Percentiles rank a stretch among this genome's conserved stretches.
Conservation (phyloP, 1,140 invertebrate genomes). For the Telenomus remus region DNA sequence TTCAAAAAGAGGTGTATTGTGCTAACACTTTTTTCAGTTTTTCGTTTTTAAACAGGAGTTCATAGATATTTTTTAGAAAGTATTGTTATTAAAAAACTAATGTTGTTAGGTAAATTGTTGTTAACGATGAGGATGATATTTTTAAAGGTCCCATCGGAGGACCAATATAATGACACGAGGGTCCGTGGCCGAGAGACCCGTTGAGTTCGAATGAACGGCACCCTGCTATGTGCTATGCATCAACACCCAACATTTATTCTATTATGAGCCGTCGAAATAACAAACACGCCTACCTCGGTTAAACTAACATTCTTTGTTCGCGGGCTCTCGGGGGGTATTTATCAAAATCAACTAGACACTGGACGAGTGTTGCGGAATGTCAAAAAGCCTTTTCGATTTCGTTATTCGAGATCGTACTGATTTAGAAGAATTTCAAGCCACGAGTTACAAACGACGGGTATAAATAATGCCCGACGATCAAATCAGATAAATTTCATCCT, state of each 20-base stretch:
- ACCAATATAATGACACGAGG: too few relatives aligned
- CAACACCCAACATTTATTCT: constrained; percentile 73
- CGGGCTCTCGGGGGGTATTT: constrained; percentile 67
- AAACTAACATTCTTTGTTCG: constrained; percentile 74
- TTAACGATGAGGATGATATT: too few relatives aligned
- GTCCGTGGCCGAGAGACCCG: constrained; percentile 12
- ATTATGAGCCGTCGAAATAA: constrained; percentile 74
- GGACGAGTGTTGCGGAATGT: constrained; percentile 43
- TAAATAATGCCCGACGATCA: constrained; percentile 16
- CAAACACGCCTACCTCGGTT: constrained; percentile 69
- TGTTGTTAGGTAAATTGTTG: too few relatives aligned
- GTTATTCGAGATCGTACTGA: constrained; percentile 28
- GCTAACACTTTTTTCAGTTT: too few relatives aligned
- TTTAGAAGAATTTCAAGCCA: constrained; percentile 25
- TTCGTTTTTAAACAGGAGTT: too few relatives aligned
- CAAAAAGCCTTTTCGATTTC: constrained; percentile 27
- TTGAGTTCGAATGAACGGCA: constrained; percentile 56
- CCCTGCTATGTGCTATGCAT: constrained; percentile 74
- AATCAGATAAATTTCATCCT: constrained; percentile 16
- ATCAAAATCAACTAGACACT: constrained; percentile 67
- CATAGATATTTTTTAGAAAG: too few relatives aligned
- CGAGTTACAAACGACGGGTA: constrained; percentile 33
- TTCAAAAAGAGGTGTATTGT: too few relatives aligned
- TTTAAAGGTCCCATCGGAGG: too few relatives aligned
- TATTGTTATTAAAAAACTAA: too few relatives aligned